Evolutionary conservation across 2,797 vertebrate genomes (phyloP).

Genomic region (Toxotes lorentzi): DNA sequence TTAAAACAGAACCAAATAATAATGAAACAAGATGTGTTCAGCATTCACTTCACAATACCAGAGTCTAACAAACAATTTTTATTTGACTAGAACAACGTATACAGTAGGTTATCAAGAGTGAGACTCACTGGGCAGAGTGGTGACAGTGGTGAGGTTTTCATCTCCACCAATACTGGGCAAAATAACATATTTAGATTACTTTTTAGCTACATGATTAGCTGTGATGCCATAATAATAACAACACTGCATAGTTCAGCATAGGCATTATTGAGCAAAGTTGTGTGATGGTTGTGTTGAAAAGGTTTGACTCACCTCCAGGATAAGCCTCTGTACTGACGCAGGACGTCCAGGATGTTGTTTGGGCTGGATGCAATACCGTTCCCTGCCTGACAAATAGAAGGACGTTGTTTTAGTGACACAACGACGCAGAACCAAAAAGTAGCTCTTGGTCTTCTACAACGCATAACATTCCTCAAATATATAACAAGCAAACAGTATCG

Average conservation of each 20-base stretch:
- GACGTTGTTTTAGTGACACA: background rate
- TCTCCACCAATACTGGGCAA: slow-evolving; percentile 90
- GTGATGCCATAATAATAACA: background rate
- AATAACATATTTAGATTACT: background rate
- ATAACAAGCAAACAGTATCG: background rate
- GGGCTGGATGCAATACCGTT: slow-evolving; percentile 85
- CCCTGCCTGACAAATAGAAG: slow-evolving; percentile 87
- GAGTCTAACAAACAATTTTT: background rate
- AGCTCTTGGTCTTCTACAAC: background rate
- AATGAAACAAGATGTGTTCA: background rate
- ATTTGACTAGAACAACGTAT: background rate
- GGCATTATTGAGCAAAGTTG: background rate
- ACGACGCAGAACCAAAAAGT: background rate
- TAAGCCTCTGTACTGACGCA: slow-evolving; percentile 89
- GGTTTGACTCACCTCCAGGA: slow-evolving; percentile 88
- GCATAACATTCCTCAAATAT: background rate
- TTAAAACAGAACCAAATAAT: slow-evolving; percentile 31
- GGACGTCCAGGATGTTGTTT: slow-evolving; percentile 81
- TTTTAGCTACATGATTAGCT: background rate
- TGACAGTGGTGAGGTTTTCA: slow-evolving; percentile 84
- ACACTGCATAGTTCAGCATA: background rate
- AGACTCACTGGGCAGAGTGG: slow-evolving; percentile 93
- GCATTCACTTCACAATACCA: background rate
- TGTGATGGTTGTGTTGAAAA: background rate
- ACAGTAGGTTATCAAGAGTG: background rate